Evolutionary conservation across 1,140 invertebrate species (phyloP).

Genomic region (Schlechtendalia chinensis): DNA sequence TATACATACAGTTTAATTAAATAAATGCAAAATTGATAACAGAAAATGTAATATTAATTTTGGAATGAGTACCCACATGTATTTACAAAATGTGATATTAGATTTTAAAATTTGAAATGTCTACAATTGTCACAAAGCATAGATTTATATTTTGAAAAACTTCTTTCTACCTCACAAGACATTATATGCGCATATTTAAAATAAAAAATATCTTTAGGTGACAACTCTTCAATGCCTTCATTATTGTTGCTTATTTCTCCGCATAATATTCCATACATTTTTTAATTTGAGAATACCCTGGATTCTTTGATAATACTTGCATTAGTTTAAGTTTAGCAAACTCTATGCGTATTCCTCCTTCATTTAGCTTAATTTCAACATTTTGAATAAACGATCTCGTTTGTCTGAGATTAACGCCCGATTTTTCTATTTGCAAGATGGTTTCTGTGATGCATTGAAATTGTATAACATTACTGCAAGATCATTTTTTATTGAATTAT

Average conservation of each 20-base stretch:
- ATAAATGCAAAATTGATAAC: too few relatives aligned
- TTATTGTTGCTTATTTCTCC: not conserved
- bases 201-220: slow-evolving; percentile 2
- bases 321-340: too few relatives aligned
- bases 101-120: not conserved
- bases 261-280: too few relatives aligned
- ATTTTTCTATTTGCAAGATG: not conserved
- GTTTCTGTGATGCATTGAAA: not conserved
- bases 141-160: not conserved
- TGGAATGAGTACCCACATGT: not conserved
- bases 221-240: not conserved
- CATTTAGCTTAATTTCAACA: not conserved
- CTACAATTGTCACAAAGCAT: not conserved
- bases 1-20: too few relatives aligned
- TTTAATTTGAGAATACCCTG: too few relatives aligned
- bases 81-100: not conserved
- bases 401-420: not conserved
- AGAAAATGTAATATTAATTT: too few relatives aligned
- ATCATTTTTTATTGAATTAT: not conserved
- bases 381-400: not conserved
- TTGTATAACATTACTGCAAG: not conserved
- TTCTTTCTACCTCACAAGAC: not conserved
- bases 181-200: slow-evolving; percentile 28
- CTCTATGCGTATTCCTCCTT: too few relatives aligned
- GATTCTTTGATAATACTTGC: too few relatives aligned